Percentiles rank a stretch among this genome's conserved stretches.
phyloP scores from a whole-genome alignment of 2,797 vertebrate genomes.

The Falco naumanni region DNA sequence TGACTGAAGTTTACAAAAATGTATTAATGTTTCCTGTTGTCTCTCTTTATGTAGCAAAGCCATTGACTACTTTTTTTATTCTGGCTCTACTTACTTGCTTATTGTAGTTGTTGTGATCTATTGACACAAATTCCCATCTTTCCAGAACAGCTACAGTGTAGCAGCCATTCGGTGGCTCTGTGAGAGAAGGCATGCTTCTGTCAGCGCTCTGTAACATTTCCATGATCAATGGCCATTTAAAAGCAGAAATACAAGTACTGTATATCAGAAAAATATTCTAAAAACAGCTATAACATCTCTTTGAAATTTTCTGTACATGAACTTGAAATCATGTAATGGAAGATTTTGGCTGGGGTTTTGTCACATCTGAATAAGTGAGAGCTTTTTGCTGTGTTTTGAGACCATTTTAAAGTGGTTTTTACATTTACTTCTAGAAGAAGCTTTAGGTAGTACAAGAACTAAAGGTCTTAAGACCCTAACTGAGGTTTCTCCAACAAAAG shows the following conservation, averaged over 20 bases:
- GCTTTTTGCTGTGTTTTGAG: neutral
- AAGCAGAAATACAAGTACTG: neutral
- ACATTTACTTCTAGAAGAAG: neutral
- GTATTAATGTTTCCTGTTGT: constrained; percentile 15
- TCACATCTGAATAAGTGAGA: neutral
- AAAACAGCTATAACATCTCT: neutral
- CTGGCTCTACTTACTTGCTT: constrained; percentile 51
- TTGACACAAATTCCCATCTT: constrained; percentile 13
- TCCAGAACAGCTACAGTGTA: neutral
- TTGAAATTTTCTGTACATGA: neutral
- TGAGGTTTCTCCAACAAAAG: constrained; percentile 8
- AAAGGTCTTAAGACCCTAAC: constrained; percentile 3
- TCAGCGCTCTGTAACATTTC: neutral
- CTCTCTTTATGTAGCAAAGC: constrained; percentile 28
- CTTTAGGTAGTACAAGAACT: neutral
- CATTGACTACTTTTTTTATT: constrained; percentile 8
- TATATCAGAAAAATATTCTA: constrained; percentile 15
- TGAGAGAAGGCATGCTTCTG: neutral
- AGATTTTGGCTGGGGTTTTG: neutral
- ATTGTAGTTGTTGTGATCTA: constrained; percentile 11
- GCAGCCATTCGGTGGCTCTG: neutral
- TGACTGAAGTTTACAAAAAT: neutral
- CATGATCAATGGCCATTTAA: neutral
- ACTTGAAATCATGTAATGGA: neutral
- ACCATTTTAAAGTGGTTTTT: neutral